Conservation (phyloP, 1,140 invertebrate species). For the Helicorthomorpha holstii region DNA sequence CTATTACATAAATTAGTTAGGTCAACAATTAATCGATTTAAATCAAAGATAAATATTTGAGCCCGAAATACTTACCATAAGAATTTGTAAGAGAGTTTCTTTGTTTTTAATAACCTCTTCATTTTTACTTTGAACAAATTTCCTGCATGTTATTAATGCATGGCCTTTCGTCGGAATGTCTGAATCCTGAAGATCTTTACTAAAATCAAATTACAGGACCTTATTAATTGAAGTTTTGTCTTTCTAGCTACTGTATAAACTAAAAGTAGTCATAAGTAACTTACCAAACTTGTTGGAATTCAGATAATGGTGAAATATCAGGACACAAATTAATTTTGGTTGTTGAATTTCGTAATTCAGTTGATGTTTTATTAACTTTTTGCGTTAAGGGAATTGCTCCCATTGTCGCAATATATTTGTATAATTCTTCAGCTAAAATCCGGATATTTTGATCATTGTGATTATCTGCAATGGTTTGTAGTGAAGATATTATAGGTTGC, state of each 20-base stretch:
- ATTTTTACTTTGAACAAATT: constrained; percentile 48
- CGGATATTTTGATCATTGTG: background rate
- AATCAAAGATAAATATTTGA: background rate
- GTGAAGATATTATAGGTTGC: background rate
- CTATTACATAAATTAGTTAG: constrained; percentile 9
- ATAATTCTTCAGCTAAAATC: background rate
- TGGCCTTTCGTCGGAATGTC: constrained; percentile 61
- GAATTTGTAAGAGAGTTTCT: constrained; percentile 45
- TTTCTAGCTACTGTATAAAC: background rate
- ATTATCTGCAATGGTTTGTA: background rate
- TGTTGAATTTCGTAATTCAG: background rate
- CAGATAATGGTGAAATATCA: background rate
- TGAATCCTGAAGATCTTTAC: constrained; percentile 45
- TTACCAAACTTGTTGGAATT: constrained; percentile 1
- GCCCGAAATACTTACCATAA: constrained; percentile 26
- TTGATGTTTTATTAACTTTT: background rate
- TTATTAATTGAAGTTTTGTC: background rate
- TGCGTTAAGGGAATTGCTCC: background rate
- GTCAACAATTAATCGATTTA: background rate
- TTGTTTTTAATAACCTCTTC: constrained; percentile 40
- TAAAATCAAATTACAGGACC: constrained; percentile 8
- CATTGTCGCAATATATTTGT: background rate
- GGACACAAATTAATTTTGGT: background rate
- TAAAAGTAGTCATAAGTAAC: background rate
- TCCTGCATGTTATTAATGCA: constrained; percentile 50